Conservation (phyloP, 2,113 vertebrate species). For the Alectura lathami region DNA sequence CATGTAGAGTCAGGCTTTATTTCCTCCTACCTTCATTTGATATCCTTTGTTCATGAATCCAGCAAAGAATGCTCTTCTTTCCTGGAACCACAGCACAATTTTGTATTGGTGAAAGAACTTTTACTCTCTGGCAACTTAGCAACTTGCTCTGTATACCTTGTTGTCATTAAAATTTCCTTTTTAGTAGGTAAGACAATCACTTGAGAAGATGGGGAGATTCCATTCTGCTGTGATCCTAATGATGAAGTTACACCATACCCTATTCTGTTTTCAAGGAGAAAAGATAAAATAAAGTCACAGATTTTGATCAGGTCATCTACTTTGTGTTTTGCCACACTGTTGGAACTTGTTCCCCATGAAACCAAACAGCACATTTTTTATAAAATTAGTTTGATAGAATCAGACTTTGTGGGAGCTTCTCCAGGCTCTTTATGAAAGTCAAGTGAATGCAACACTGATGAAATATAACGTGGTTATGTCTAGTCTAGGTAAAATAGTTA, state of each 20-base stretch:
- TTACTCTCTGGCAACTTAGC: not conserved
- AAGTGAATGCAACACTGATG: not conserved
- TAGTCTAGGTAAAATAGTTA: not conserved
- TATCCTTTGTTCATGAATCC: not conserved
- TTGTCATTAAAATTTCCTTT: not conserved
- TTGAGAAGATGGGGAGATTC: not conserved
- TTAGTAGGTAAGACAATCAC: not conserved
- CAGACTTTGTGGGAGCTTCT: not conserved
- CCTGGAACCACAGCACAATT: not conserved
- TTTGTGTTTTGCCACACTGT: not conserved
- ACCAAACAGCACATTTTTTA: not conserved
- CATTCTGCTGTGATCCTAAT: not conserved
- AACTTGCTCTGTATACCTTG: not conserved
- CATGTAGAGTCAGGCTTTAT: not conserved
- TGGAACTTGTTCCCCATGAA: not conserved
- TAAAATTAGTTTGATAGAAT: not conserved
- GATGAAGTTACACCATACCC: not conserved
- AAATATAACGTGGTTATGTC: not conserved
- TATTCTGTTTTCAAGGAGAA: not conserved
- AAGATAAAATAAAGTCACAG: not conserved
- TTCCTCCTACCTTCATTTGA: slow-evolving; percentile 39
- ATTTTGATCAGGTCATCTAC: not conserved
- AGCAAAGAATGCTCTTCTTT: not conserved
- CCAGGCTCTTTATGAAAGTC: not conserved
- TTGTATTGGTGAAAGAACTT: not conserved